Evolutionary conservation across 1,140 invertebrate species (phyloP), one percentile per base, ranked within the genome.

Genomic region (Proctacanthus coquilletti): DNA sequence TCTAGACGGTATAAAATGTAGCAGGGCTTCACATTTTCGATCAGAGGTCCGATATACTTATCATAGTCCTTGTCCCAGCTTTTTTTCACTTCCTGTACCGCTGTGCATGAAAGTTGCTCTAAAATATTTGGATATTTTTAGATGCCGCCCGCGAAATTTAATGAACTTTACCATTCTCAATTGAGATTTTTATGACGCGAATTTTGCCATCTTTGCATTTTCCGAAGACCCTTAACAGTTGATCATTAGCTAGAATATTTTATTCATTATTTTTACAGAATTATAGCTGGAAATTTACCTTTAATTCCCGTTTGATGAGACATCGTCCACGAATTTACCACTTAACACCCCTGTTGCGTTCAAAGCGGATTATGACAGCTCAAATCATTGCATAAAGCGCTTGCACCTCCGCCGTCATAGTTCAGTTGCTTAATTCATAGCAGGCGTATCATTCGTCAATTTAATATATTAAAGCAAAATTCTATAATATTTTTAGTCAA

Each of bases 1-100:
- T 94, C 89, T 47, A 94, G 68, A 38, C 88, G 80, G 57, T 84
- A 97, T 14, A 98, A 66, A 40, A 98, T 74, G 60, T 94, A 98
- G 47, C 87, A 89, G 30, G 95, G 94, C 50, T 89, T 77, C 58
- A 84, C 80, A 44, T 85, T 78, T 48, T 88, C 75, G 20, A 96
- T 65, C 32, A 88, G 53, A 3, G 76, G 70, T 36, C 74, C 63
- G 10, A 97, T 66, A 58, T 81, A 67, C 52, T 75, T 77, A 52
- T 91, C 80, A 65, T 85, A 96, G 66, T 89, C 85, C 38, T 84
- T 73, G 50, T 89, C 80, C 88, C 88, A 93, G 43, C 77, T 74
- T 40, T 74, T 72, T 42, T 74, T 74, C 11, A 72, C 68, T 40
- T 77, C 72, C 21, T 74, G 65, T 38, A 75, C 71, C 43, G 71